Evolutionary conservation across 2,888 invertebrate genomes (phyloP).

Genomic region (Campoplex capitator): DNA sequence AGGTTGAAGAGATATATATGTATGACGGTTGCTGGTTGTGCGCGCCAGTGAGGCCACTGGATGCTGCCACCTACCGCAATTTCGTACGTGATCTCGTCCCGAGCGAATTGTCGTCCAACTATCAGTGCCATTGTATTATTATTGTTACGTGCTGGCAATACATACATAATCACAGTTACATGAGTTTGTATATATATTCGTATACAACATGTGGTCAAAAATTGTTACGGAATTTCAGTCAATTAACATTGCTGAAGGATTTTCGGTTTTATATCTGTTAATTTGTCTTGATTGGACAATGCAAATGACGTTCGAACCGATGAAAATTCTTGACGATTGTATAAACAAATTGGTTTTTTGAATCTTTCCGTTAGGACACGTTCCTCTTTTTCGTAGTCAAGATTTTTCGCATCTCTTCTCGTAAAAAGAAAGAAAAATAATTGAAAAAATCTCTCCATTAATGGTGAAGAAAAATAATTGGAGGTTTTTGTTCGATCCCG

Average conservation of each 20-base stretch:
- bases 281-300: background rate
- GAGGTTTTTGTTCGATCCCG: slow-evolving; percentile 19
- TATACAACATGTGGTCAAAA: background rate
- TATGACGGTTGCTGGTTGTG: slow-evolving; percentile 50
- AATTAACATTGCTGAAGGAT: slow-evolving; percentile 1
- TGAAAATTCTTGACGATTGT: background rate
- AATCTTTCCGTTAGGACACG: background rate
- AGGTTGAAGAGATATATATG: background rate
- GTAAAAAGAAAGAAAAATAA: background rate
- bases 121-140: slow-evolving; percentile 63
- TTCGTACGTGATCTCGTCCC: slow-evolving; percentile 68
- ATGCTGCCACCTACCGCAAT: slow-evolving; percentile 64
- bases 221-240: slow-evolving; percentile 30
- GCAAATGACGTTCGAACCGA: background rate
- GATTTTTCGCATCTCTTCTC: background rate
- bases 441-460: background rate
- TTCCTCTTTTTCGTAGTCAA: background rate
- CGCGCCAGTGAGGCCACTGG: slow-evolving; percentile 57
- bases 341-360: background rate
- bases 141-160: slow-evolving; percentile 54
- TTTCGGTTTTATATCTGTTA: background rate
- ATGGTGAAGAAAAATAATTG: slow-evolving; percentile 36
- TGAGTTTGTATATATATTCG: background rate
- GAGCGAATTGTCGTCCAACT: slow-evolving; percentile 66
- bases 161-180: slow-evolving; percentile 60